These are phyloP conservation scores for Coryphaenoides rupestris DNA, from an alignment of 2,113 vertebrate genomes.

Conservation along the genomic window DNA sequence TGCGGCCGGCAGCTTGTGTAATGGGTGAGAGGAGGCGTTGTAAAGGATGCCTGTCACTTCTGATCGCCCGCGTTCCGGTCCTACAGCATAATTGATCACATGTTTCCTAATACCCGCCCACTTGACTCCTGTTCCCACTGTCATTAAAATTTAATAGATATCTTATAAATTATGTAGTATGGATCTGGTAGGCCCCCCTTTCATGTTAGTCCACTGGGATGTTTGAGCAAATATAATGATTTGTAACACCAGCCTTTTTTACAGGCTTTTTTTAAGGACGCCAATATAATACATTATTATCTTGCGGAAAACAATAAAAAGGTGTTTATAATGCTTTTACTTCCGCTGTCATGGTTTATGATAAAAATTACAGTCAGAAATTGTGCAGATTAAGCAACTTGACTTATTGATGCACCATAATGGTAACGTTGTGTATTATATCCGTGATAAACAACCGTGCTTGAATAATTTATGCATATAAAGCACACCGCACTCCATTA, in stretches of 20 bases:
- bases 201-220: conserved; percentile 13
- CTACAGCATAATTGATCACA: conserved; percentile 67
- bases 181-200: conserved; percentile 11
- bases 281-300: background rate
- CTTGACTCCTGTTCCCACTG: conserved; percentile 47
- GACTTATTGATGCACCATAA: conserved; percentile 60
- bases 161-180: conserved; percentile 32
- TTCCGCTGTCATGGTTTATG: conserved; percentile 14
- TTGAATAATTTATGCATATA: conserved; percentile 74
- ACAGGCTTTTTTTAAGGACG: background rate
- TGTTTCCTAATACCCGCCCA: conserved; percentile 52
- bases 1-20: conserved; percentile 74
- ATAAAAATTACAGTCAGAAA: conserved; percentile 51
- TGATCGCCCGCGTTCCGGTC: conserved; percentile 66
- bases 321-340: conserved; percentile 25
- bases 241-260: no score
- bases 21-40: conserved; percentile 69
- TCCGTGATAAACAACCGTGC: conserved; percentile 64
- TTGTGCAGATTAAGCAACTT: conserved; percentile 65
- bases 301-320: conserved; percentile 12
- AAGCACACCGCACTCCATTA: conserved; percentile 61
- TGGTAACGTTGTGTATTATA: conserved; percentile 43
- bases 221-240: conserved; percentile 5
- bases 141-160: conserved; percentile 48
- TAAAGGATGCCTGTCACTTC: conserved; percentile 66